Conservation (phyloP, 2,113 vertebrate species). For the Zapus hudsonius region DNA sequence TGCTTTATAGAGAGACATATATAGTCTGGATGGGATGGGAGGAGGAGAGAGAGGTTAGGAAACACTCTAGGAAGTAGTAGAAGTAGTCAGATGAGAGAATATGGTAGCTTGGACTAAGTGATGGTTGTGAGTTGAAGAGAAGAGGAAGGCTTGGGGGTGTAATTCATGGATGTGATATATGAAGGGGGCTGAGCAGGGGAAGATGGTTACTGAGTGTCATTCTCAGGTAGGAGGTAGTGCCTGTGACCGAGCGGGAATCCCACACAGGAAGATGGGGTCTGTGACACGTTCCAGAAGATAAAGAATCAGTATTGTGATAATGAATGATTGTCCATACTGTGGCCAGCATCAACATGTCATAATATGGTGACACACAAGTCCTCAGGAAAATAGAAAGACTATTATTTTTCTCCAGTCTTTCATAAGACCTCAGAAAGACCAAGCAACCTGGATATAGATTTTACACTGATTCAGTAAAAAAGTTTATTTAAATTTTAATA, state of each 20-base stretch:
- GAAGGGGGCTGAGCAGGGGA: neutral
- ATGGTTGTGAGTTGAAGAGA: neutral
- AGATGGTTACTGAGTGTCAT: neutral
- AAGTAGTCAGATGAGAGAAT: neutral
- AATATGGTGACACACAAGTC: neutral
- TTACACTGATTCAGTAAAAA: conserved; percentile 60
- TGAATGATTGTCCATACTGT: neutral
- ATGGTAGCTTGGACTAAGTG: neutral
- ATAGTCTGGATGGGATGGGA: neutral
- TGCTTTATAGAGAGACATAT: neutral
- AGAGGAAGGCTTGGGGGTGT: neutral
- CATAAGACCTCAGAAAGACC: conserved; percentile 31
- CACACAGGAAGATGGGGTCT: neutral
- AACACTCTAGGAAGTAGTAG: neutral
- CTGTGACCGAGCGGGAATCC: neutral
- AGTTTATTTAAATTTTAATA: conserved; percentile 71
- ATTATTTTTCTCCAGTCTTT: conserved; percentile 24
- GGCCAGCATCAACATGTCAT: neutral
- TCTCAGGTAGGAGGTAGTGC: neutral
- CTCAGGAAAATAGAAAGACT: conserved; percentile 13
- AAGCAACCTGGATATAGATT: conserved; percentile 45
- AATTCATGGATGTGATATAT: neutral
- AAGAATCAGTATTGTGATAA: neutral
- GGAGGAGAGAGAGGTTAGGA: neutral
- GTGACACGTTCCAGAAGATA: neutral